Evolutionary conservation across 2,797 vertebrate species (phyloP).

Genomic region (Microchirus variegatus): DNA sequence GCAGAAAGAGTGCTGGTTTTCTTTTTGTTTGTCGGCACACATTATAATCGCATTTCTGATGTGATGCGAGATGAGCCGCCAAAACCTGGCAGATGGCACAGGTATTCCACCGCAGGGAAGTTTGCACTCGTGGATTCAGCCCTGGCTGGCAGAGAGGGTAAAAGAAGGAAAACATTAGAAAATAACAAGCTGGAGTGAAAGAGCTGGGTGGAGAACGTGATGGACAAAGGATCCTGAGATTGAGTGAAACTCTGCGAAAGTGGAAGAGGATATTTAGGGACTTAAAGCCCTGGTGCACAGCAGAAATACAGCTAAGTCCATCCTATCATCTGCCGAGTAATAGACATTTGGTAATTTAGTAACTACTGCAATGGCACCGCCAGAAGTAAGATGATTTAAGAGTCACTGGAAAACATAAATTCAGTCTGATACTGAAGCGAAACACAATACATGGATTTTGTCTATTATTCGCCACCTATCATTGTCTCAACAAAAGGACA

Average conservation of each 20-base stretch:
- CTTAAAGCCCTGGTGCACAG: neutral
- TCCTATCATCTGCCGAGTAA: neutral
- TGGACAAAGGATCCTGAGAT: constrained; percentile 8
- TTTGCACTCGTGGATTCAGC: constrained; percentile 9
- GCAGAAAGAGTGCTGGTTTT: constrained; percentile 5
- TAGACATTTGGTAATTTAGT: neutral
- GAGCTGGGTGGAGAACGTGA: constrained; percentile 16
- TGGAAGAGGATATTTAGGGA: neutral
- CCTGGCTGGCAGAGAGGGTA: constrained; percentile 16
- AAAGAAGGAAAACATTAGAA: constrained; percentile 33
- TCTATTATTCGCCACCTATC: neutral
- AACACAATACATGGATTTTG: neutral
- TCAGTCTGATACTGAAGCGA: neutral
- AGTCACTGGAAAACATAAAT: neutral
- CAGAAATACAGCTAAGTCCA: neutral
- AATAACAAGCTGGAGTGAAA: constrained; percentile 26
- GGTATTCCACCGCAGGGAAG: constrained; percentile 26
- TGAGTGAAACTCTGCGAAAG: constrained; percentile 10
- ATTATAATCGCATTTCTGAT: constrained; percentile 46
- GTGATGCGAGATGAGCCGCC: constrained; percentile 18
- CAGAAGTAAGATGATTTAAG: neutral
- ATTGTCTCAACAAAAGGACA: no score
- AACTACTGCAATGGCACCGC: neutral
- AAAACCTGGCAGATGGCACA: constrained; percentile 22
- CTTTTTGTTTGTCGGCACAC: constrained; percentile 9